These are phyloP conservation scores for Typhlomys cinereus DNA, from an alignment of 2,113 vertebrate species.

Conservation along the genomic window DNA sequence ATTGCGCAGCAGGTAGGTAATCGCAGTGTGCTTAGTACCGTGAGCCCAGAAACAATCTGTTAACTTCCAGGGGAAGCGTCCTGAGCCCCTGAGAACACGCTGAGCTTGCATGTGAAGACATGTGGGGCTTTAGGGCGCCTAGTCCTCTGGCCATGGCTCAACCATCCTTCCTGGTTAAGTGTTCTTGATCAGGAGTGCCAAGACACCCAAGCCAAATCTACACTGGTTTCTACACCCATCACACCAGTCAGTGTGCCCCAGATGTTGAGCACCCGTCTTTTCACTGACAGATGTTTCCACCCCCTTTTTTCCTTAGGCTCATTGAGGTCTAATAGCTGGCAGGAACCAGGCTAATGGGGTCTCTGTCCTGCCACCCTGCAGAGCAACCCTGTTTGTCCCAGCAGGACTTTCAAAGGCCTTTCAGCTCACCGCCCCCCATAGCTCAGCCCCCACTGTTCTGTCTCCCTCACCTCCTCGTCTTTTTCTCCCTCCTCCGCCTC, in stretches of 20 bases:
- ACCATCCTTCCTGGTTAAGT: background rate
- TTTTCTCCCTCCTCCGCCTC: background rate
- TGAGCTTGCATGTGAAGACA: background rate
- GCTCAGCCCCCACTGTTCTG: no score
- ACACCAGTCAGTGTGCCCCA: background rate
- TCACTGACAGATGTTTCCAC: background rate
- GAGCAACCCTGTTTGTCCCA: background rate
- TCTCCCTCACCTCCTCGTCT: background rate
- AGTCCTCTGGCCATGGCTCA: background rate
- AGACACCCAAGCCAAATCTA: background rate
- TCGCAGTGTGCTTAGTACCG: background rate
- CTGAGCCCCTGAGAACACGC: conserved; percentile 18
- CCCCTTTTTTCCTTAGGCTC: background rate
- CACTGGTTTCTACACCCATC: background rate
- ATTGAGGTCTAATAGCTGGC: background rate
- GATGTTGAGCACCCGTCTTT: background rate
- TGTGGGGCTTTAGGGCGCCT: background rate
- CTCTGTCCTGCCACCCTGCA: background rate
- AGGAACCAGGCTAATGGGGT: no score
- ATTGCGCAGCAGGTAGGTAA: background rate
- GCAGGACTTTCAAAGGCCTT: background rate
- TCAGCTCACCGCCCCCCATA: background rate
- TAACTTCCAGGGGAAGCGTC: background rate
- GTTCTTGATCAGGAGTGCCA: background rate
- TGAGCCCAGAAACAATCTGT: background rate